Percentiles rank a stretch among this genome's conserved stretches.
Conservation (phyloP, 2,113 vertebrate genomes). For the Phyllostomus discolor region DNA sequence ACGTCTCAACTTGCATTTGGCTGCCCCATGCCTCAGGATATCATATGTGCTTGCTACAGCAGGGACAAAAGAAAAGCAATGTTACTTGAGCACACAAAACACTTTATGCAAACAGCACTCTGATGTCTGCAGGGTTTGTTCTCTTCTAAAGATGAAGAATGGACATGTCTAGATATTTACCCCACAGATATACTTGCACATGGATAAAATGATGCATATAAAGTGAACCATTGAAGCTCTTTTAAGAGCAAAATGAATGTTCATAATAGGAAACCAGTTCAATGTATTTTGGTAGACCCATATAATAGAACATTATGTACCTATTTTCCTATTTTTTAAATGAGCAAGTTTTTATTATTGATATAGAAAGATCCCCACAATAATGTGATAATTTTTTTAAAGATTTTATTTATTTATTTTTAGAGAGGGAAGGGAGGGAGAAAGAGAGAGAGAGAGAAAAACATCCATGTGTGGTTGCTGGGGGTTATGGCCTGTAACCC, state of each 20-base stretch:
- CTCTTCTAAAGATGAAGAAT: background rate
- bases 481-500: too few relatives aligned
- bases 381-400: background rate
- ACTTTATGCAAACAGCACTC: background rate
- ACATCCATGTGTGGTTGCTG: too few relatives aligned
- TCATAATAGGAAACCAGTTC: background rate
- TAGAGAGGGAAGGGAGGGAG: too few relatives aligned
- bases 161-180: background rate
- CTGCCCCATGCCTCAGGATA: background rate
- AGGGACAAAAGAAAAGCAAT: background rate
- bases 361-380: background rate
- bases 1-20: background rate
- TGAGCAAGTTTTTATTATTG: background rate
- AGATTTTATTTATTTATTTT: too few relatives aligned
- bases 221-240: background rate
- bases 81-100: background rate
- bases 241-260: background rate
- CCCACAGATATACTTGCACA: background rate
- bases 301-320: background rate
- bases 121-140: background rate
- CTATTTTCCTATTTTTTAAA: background rate
- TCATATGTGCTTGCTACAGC: background rate
- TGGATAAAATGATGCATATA: background rate
- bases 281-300: background rate
- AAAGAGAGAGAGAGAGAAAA: too few relatives aligned